phyloP scores from a whole-genome alignment of 2,888 invertebrate genomes.

The Xylophagus ater region DNA sequence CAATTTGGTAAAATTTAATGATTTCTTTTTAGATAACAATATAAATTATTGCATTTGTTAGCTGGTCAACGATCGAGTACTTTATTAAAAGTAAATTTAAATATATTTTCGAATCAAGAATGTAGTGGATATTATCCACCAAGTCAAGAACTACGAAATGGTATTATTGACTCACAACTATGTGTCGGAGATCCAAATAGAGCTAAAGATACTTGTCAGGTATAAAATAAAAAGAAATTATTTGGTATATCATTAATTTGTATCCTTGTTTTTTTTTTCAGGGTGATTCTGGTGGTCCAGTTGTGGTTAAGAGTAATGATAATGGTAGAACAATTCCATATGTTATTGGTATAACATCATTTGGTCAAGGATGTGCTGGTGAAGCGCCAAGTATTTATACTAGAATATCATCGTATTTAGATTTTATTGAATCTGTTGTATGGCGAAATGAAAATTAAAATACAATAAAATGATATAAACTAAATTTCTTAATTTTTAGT shows the following conservation, averaged over 20 bases:
- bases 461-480: too few relatives aligned
- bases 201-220: constrained; percentile 25
- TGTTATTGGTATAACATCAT: constrained; percentile 24
- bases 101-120: constrained; percentile 8
- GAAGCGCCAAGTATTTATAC: constrained; percentile 24
- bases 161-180: constrained; percentile 25
- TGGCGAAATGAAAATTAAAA: too few relatives aligned
- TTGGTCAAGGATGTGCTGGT: constrained; percentile 22
- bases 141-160: constrained; percentile 17
- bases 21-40: not conserved
- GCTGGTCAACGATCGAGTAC: constrained; percentile 9
- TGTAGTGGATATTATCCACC: constrained; percentile 11
- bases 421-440: constrained; percentile 24
- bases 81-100: constrained; percentile 9
- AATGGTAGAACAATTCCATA: constrained; percentile 7
- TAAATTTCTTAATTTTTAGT: too few relatives aligned
- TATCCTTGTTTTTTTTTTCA: constrained; percentile 2
- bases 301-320: not conserved
- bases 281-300: constrained; percentile 16
- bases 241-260: too few relatives aligned
- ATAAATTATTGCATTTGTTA: not conserved
- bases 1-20: constrained; percentile 10
- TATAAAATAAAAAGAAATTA: constrained; percentile 4
- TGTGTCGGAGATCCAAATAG: constrained; percentile 27
- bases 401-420: constrained; percentile 21